Percentiles rank a stretch among this genome's conserved stretches.
phyloP scores from a whole-genome alignment of 2,888 invertebrate species.

The Proisotoma minuta region DNA sequence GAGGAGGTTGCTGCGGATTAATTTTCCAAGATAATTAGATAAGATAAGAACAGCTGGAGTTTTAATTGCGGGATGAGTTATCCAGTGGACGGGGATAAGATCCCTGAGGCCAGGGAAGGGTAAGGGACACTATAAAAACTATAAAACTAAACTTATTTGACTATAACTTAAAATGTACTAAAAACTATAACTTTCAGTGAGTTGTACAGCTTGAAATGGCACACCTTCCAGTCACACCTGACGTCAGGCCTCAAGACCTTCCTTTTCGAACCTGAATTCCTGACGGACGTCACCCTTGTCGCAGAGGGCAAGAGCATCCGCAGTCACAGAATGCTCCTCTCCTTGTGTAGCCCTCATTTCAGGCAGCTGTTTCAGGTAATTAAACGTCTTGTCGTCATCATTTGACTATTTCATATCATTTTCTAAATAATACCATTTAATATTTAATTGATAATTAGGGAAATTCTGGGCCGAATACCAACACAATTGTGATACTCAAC shows the following conservation, averaged over 20 bases:
- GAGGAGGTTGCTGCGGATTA: too few relatives aligned
- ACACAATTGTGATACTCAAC: constrained; percentile 33
- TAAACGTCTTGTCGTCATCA: neutral
- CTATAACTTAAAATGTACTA: neutral
- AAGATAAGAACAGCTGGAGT: neutral
- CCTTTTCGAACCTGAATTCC: constrained; percentile 17
- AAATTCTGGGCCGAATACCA: constrained; percentile 16
- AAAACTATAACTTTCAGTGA: neutral
- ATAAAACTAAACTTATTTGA: neutral
- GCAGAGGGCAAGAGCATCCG: constrained; percentile 40
- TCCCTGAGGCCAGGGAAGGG: neutral
- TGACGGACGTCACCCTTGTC: constrained; percentile 38
- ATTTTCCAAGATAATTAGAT: neutral
- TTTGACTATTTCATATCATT: neutral
- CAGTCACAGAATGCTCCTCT: constrained; percentile 36
- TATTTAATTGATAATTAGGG: constrained; percentile 8
- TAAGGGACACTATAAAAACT: neutral
- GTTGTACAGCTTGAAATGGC: constrained; percentile 37
- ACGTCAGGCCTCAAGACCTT: constrained; percentile 24
- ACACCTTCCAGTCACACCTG: constrained; percentile 32
- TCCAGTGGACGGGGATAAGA: neutral
- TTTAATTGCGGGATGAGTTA: neutral
- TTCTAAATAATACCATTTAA: too few relatives aligned
- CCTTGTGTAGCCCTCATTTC: constrained; percentile 43
- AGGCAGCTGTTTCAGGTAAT: constrained; percentile 42